Base-by-base conservation (phyloP, 2,888 invertebrate species). In the Periphyllus acericola region DNA sequence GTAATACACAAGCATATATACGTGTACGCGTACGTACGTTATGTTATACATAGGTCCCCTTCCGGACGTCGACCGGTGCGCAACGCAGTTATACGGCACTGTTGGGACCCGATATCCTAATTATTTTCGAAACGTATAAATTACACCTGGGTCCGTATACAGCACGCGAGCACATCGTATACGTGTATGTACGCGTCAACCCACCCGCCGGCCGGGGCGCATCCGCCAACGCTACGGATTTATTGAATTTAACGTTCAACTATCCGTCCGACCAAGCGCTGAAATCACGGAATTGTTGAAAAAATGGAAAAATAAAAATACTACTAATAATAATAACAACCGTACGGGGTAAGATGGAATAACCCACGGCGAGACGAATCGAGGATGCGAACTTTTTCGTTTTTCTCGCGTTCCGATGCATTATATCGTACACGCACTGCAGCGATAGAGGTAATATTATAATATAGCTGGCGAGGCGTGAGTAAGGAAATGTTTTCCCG, bases 61-160 rank as follows among this genome's bases (percentile, higher is more conserved):
- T 40, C 36, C 11, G 66, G n/a, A 40, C 34, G 36, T 17, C 66
- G 19, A 83, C 34, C 34, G 32, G 40, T 34, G 40, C n/a, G 32
- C 29, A 46, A n/a, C 14, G n/a, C 3, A 1, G 9, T 71, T 19
- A 68, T 40, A 82, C 32, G 71, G 82, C 71, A 55, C 82, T 72
- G 52, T 52, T 34, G 82, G 72, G 82, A 82, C 72, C 11, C 34
- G 19, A 36, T 34, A 75, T 75, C 36, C 25, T 21, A 40, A 74
- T 74, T 14, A 82, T 82, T 82, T 82, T 72, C 52, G 25, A 40
- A 52, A 72, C 32, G 32, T 25, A 72, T 82, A 72, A 82, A 82
- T 82, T 72, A 72, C 52, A 68, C 40, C n/a, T 11, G 17, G 60
- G n/a, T 19, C 29, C 29, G 29, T 68, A 68, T 46, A 46, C 14